phyloP scores from a whole-genome alignment of 2,113 vertebrate species.

The Haemorhous mexicanus region DNA sequence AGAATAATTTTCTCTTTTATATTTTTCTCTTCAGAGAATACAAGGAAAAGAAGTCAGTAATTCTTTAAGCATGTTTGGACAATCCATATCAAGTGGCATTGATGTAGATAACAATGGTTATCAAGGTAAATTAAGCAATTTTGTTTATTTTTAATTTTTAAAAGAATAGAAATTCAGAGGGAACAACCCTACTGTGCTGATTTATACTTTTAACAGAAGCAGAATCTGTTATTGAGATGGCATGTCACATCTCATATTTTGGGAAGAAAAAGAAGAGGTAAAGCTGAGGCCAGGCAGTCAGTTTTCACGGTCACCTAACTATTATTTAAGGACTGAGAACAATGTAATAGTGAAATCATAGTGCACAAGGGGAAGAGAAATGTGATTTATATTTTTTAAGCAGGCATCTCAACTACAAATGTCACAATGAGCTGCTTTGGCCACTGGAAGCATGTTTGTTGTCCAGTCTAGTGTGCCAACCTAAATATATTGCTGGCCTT shows the following conservation, averaged over 20 bases:
- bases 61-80: slow-evolving; percentile 83
- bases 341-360: background rate
- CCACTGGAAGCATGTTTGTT: background rate
- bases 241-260: background rate
- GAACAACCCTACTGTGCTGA: background rate
- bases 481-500: background rate
- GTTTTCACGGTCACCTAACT: background rate
- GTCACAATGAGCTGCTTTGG: background rate
- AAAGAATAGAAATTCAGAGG: background rate
- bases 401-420: background rate
- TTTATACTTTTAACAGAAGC: background rate
- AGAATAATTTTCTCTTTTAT: background rate
- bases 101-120: slow-evolving; percentile 87
- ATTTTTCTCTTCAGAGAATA: slow-evolving; percentile 76
- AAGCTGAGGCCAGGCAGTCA: background rate
- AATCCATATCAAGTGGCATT: slow-evolving; percentile 83
- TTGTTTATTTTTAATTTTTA: background rate
- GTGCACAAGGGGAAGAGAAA: background rate
- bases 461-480: background rate
- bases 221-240: background rate
- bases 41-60: slow-evolving; percentile 72
- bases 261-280: background rate
- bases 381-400: background rate
- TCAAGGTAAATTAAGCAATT: slow-evolving; percentile 72
- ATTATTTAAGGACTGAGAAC: background rate